Base-by-base conservation (phyloP, 2,888 invertebrate genomes). In the Eudemis profundana region DNA sequence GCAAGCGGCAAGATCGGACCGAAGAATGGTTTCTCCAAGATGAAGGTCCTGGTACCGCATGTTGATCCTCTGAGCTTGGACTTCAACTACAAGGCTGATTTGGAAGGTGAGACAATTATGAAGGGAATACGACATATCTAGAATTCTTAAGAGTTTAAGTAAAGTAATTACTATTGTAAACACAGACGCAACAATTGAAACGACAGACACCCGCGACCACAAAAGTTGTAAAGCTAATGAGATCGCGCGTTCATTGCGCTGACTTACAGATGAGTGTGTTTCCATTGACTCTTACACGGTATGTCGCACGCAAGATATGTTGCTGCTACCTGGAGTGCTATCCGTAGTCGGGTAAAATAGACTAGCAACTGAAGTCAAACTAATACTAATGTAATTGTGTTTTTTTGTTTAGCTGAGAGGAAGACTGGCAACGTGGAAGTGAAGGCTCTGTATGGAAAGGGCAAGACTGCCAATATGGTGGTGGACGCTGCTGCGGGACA, bases 11-110 rank as follows among this genome's bases (percentile, higher is more conserved):
- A 87, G 61, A 72, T 82, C 0, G 78, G 84, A 2, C 72, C 72
- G 0, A 78, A 79, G 33, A 80, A 80, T 1, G 93, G 93, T 0
- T 78, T 74, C 15, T 81, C 82, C 0, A 90, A 89, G 49, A 53
- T 93, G 12, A 87, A 87, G 61, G 51, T 93, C 0, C 70, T 86
- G 2, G 78, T 93, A 0, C 90, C 93, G 0, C 91, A 93, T 15
- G 81, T 86, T 0, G 91, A 93, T 36, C 92, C 93, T 0, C 69
- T 94, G 42, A 79, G 84, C 0, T 3, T 93, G 1, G 90, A 90
- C 3, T 79, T 83, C 27, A 84, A 75, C 66, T 93, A 93, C 84
- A 90, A 92, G 57, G 78, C 78, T 21, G 81, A 88, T n/a, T 72
- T 84, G 0, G 79, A 83, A 29, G 82, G 88, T 78, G 76, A 84